A percentile compares a stretch with the other conserved stretches of the same genome.
Conservation (phyloP, 2,797 vertebrate species). For the Typhlichthys subterraneus region DNA sequence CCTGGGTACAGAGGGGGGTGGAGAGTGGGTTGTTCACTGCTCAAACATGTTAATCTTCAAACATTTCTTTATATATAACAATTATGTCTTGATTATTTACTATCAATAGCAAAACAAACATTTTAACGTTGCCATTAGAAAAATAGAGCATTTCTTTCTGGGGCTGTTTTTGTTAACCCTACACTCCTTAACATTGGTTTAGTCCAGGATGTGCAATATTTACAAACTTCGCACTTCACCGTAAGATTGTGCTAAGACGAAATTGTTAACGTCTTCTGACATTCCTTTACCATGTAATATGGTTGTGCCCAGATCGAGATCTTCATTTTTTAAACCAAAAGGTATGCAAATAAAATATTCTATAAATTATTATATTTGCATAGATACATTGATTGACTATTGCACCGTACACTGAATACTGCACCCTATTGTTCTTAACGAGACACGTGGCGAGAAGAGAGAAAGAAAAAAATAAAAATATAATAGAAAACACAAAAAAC, state of each 20-base stretch:
- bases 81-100: not conserved
- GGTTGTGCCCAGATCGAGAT: too few relatives aligned
- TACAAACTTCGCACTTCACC: conserved; percentile 69
- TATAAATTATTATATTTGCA: too few relatives aligned
- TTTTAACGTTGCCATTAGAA: not conserved
- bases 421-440: too few relatives aligned
- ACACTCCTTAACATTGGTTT: conserved; percentile 56
- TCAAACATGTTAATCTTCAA: conserved; percentile 19
- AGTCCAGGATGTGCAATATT: conserved; percentile 79
- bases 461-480: too few relatives aligned
- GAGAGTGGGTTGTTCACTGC: not conserved
- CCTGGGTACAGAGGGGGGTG: conserved; percentile 33
- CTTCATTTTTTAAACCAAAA: too few relatives aligned
- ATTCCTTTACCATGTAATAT: too few relatives aligned
- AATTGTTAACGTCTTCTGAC: too few relatives aligned
- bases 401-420: too few relatives aligned
- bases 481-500: too few relatives aligned
- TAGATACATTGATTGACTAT: too few relatives aligned
- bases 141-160: conserved; percentile 21
- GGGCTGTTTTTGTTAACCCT: rapidly evolving
- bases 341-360: too few relatives aligned
- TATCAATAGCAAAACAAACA: not conserved
- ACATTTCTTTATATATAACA: not conserved
- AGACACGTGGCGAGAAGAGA: too few relatives aligned
- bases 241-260: conserved; percentile 38